Evolutionary conservation across 2,888 invertebrate genomes (phyloP).

Genomic region (Cryptosula pallasiana): DNA sequence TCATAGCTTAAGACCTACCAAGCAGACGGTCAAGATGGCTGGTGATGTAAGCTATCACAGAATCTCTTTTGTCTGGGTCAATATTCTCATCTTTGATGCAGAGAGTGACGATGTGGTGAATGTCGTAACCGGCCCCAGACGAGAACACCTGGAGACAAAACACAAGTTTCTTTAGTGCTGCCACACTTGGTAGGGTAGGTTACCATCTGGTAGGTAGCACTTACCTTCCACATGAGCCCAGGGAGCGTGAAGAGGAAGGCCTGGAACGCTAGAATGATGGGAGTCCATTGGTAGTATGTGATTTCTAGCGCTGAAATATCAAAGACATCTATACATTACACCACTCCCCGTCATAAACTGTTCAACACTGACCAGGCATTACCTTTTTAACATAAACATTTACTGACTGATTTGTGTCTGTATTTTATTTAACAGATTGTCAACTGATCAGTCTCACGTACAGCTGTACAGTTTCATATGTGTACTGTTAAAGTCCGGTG

Average conservation of each 20-base stretch:
- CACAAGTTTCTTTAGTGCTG: not conserved
- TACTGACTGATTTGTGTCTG: no score
- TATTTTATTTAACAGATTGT: no score
- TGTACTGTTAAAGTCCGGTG: no score
- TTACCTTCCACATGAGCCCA: constrained; percentile 30
- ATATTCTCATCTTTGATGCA: constrained; percentile 4
- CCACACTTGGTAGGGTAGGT: not conserved
- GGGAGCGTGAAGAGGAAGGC: constrained; percentile 49
- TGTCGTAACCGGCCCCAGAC: constrained; percentile 12
- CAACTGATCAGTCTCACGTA: no score
- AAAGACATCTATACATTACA: not conserved
- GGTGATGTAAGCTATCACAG: constrained; percentile 15
- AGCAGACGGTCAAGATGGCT: constrained; percentile 18
- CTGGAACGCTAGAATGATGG: constrained; percentile 45
- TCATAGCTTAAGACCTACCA: no score
- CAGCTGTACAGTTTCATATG: no score
- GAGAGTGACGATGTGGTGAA: constrained; percentile 17
- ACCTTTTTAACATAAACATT: no score
- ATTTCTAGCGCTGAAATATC: constrained; percentile 28
- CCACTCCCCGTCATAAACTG: no score
- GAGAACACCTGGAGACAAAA: constrained; percentile 3
- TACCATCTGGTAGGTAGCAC: not conserved
- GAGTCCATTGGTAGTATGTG: constrained; percentile 40
- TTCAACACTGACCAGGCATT: no score
- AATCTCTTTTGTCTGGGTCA: constrained; percentile 19